A percentile compares a stretch with the other conserved stretches of the same genome.
Conservation (phyloP, 2,888 invertebrate genomes). For the Agrenia bidenticulata region DNA sequence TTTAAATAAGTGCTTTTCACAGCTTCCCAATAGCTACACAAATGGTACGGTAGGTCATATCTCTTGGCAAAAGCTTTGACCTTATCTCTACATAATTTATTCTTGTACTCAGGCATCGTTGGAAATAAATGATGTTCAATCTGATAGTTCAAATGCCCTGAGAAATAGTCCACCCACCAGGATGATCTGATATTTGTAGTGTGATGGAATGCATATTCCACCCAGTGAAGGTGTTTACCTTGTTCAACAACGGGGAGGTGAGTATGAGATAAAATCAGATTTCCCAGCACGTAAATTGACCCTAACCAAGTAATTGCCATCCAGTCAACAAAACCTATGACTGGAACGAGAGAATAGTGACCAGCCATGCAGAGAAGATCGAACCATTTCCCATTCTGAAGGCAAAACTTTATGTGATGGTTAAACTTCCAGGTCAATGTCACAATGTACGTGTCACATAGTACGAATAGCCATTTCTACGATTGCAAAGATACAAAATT, state of each 20-base stretch:
- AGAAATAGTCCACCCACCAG: slow-evolving; percentile 33
- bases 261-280: slow-evolving; percentile 13
- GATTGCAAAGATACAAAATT: neutral
- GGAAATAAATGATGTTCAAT: slow-evolving; percentile 44
- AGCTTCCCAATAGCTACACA: slow-evolving; percentile 44
- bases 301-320: slow-evolving; percentile 17
- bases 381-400: neutral
- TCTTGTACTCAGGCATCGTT: slow-evolving; percentile 46
- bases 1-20: slow-evolving; percentile 41
- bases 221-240: slow-evolving; percentile 35
- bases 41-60: slow-evolving; percentile 44
- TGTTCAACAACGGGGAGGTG: slow-evolving; percentile 25
- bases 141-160: slow-evolving; percentile 42
- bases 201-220: slow-evolving; percentile 39
- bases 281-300: slow-evolving; percentile 19
- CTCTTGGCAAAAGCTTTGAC: slow-evolving; percentile 46
- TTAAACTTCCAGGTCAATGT: slow-evolving; percentile 7
- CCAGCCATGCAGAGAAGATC: slow-evolving; percentile 15
- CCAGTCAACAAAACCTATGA: slow-evolving; percentile 16
- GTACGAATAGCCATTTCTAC: slow-evolving; percentile 7
- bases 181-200: slow-evolving; percentile 32
- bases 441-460: slow-evolving; percentile 2
- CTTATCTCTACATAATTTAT: slow-evolving; percentile 39
- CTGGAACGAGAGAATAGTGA: slow-evolving; percentile 18
- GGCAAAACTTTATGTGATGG: slow-evolving; percentile 9